A percentile compares a stretch with the other conserved stretches of the same genome.
Evolutionary conservation across 2,888 invertebrate genomes (phyloP).

Genomic region (Neoitamus cyanurus): DNA sequence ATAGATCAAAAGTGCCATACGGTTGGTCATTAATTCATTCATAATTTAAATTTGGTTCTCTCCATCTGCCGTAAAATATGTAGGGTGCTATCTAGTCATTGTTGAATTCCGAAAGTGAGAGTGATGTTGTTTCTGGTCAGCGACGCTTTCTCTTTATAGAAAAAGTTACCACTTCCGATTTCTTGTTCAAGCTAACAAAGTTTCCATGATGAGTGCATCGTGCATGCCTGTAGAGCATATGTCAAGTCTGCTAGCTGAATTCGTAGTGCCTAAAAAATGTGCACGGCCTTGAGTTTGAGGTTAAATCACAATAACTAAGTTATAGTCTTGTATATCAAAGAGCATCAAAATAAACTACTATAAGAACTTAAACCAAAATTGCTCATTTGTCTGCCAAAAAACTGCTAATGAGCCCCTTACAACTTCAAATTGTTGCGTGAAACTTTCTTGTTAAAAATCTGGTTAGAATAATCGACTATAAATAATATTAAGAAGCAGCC

Average conservation of each 20-base stretch:
- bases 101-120: neutral
- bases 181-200: neutral
- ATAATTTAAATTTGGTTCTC: constrained; percentile 5
- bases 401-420: too few species aligned
- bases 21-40: neutral
- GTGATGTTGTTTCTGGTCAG: neutral
- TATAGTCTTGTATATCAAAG: too few species aligned
- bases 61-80: neutral
- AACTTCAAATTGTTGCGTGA: too few species aligned
- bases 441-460: too few species aligned
- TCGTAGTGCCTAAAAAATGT: too few species aligned
- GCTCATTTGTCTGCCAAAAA: too few species aligned
- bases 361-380: too few species aligned
- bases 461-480: too few species aligned
- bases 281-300: too few species aligned
- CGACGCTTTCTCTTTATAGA: neutral
- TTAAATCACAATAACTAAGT: too few species aligned
- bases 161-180: neutral
- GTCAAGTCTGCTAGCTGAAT: neutral
- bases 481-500: too few species aligned
- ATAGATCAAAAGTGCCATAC: neutral
- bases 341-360: too few species aligned
- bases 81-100: neutral
- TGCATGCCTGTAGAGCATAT: neutral
- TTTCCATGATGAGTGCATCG: neutral